Evolutionary conservation across 2,797 vertebrate species (phyloP).

Genomic region (Pygocentrus nattereri): DNA sequence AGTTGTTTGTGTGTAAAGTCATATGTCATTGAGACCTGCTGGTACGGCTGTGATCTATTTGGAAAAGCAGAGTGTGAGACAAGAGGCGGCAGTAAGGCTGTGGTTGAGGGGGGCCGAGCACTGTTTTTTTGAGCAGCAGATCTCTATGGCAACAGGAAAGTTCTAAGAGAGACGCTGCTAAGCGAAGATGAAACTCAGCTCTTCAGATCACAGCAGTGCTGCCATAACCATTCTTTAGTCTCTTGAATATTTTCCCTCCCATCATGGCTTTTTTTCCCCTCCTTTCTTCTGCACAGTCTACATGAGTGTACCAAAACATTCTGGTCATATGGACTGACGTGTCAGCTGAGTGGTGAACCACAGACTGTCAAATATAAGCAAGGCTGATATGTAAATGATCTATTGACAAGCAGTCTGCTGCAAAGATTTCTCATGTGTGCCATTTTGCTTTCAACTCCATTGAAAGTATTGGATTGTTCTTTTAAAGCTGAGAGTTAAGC

Average conservation of each 20-base stretch:
- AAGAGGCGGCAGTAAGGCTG: conserved; percentile 32
- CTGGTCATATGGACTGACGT: too few species aligned
- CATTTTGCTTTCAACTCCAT: too few species aligned
- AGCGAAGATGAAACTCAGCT: conserved; percentile 29
- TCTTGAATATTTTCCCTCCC: not conserved
- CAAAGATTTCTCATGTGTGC: too few species aligned
- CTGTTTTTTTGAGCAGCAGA: conserved; percentile 35
- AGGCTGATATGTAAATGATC: too few species aligned
- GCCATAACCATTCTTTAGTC: not conserved
- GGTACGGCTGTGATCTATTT: conserved; percentile 14
- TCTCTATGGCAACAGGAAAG: conserved; percentile 54
- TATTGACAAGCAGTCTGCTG: too few species aligned
- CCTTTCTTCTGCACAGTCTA: not conserved
- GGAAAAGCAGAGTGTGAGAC: conserved; percentile 29
- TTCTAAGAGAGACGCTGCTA: conserved; percentile 18
- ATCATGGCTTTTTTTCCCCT: too few species aligned
- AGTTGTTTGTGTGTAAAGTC: conserved; percentile 30
- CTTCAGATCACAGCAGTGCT: conserved; percentile 16
- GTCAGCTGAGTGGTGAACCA: too few species aligned
- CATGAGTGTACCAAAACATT: not conserved
- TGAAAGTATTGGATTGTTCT: not conserved
- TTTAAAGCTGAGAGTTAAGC: not conserved
- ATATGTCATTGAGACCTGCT: conserved; percentile 41
- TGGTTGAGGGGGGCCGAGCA: not conserved
- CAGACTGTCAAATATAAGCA: too few species aligned